phyloP scores from a whole-genome alignment of 2,113 vertebrate species.

The Spilogale gracilis region DNA sequence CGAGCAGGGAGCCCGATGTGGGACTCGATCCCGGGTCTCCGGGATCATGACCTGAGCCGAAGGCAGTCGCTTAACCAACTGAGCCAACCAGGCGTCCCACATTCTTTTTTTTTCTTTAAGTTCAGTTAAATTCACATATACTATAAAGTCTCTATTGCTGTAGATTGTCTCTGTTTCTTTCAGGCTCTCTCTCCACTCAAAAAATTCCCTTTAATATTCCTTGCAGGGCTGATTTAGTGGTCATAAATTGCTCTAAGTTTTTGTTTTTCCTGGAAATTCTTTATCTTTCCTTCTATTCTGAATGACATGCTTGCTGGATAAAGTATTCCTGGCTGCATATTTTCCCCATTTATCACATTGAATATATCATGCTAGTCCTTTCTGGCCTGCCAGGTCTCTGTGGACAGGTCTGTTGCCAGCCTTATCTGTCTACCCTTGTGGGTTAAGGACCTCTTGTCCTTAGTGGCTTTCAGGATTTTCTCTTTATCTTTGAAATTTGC shows the following conservation, averaged over 20 bases:
- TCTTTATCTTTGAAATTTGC: neutral
- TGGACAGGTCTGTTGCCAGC: neutral
- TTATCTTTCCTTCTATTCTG: neutral
- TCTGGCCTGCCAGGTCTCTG: neutral
- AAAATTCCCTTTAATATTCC: neutral
- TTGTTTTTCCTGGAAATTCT: neutral
- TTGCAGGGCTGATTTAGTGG: neutral
- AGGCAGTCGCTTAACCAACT: no score
- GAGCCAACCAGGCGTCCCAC: neutral
- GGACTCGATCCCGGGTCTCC: no score
- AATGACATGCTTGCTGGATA: neutral
- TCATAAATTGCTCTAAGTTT: neutral
- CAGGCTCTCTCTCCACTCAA: neutral
- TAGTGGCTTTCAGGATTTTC: neutral
- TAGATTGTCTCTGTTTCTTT: neutral
- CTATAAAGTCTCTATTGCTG: neutral
- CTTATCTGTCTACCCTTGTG: neutral
- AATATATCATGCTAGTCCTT: neutral
- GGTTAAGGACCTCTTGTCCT: neutral
- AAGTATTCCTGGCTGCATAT: neutral
- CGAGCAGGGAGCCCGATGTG: no score
- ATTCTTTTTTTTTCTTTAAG: neutral
- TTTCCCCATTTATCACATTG: neutral
- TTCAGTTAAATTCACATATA: neutral
- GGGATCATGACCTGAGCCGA: no score